These are phyloP conservation scores for Notocelia uddmanniana DNA, from an alignment of 2,888 invertebrate species.

Conservation along the genomic window DNA sequence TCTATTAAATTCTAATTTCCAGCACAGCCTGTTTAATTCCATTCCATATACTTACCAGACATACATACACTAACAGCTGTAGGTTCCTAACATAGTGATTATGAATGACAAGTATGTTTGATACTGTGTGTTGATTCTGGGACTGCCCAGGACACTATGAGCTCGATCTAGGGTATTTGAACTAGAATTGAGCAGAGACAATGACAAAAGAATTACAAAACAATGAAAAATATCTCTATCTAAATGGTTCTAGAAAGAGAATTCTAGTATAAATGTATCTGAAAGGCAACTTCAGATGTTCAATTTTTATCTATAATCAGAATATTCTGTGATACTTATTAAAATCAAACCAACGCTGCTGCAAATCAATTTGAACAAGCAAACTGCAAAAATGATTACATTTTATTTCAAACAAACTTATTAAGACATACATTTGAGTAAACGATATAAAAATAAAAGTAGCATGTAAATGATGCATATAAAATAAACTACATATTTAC, in stretches of 20 bases:
- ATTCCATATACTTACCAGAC: conserved; percentile 65
- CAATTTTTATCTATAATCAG: conserved; percentile 21
- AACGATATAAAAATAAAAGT: conserved; percentile 76
- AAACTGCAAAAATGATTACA: conserved; percentile 53
- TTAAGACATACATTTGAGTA: conserved; percentile 75
- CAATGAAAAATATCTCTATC: conserved; percentile 24
- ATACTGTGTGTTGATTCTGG: conserved; percentile 23
- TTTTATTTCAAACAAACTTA: conserved; percentile 57
- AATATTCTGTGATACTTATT: conserved; percentile 28
- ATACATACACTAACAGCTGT: conserved; percentile 37
- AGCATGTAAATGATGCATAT: conserved; percentile 74
- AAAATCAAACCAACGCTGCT: conserved; percentile 24
- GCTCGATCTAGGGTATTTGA: conserved; percentile 33
- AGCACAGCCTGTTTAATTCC: conserved; percentile 77
- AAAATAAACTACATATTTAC: conserved; percentile 76
- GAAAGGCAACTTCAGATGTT: conserved; percentile 28
- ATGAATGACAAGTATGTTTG: conserved; percentile 25
- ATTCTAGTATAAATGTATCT: conserved; percentile 22
- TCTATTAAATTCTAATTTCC: conserved; percentile 56
- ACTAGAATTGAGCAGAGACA: conserved; percentile 41
- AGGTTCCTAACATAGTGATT: conserved; percentile 27
- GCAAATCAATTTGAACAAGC: conserved; percentile 47
- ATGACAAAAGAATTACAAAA: conserved; percentile 28
- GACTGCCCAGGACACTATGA: conserved; percentile 17
- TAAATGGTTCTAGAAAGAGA: conserved; percentile 30